A percentile compares a stretch with the other conserved stretches of the same genome.
Evolutionary conservation across 2,797 vertebrate genomes (phyloP).

Genomic region (Myotis planiceps): DNA sequence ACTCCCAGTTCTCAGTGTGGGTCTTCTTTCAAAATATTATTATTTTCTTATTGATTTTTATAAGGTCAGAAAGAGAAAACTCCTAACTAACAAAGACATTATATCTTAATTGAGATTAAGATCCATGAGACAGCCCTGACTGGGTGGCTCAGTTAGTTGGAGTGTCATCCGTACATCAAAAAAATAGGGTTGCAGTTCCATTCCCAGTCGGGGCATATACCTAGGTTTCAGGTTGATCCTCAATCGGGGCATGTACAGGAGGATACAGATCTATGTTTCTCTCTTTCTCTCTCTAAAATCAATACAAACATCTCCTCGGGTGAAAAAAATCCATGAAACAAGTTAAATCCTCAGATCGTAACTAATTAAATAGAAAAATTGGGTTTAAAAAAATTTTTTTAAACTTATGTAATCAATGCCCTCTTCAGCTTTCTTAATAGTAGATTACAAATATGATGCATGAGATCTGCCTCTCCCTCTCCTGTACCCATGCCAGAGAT

Average conservation of each 20-base stretch:
- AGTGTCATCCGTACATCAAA: background rate
- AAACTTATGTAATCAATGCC: background rate
- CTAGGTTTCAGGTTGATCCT: background rate
- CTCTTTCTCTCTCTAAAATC: background rate
- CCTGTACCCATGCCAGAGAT: background rate
- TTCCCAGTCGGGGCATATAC: background rate
- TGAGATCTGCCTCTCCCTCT: background rate
- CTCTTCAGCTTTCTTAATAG: background rate
- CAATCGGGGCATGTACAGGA: background rate
- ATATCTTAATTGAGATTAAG: background rate
- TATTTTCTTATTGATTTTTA: background rate
- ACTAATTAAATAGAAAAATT: background rate
- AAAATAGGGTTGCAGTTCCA: background rate
- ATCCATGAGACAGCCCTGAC: background rate
- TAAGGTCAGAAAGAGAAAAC: background rate
- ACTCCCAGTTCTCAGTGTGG: background rate
- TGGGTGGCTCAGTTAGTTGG: background rate
- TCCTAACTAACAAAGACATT: background rate
- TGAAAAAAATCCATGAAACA: background rate
- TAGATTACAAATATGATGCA: background rate
- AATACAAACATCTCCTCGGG: background rate
- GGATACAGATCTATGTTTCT: background rate
- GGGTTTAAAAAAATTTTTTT: background rate
- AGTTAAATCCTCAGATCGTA: background rate
- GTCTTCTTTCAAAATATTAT: background rate